Conservation (phyloP, 2,113 vertebrate species). For the Antennarius striatus region DNA sequence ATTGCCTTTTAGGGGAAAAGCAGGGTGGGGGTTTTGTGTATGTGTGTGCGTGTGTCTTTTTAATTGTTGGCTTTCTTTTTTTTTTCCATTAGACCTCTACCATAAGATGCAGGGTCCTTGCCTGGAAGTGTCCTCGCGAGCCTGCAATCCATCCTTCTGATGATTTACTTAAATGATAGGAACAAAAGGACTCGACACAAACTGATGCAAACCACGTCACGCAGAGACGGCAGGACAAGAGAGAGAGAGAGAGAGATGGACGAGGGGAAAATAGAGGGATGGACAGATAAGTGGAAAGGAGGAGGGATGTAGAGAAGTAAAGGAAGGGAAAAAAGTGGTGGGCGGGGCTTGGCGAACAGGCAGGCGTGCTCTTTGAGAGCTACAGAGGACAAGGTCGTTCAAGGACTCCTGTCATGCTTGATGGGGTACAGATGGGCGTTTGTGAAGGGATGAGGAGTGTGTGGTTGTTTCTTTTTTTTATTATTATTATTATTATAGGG, state of each 20-base stretch:
- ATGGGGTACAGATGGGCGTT: slow-evolving; percentile 30
- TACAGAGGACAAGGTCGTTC: slow-evolving; percentile 65
- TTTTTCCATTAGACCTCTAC: slow-evolving; percentile 15
- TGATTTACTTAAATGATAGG: slow-evolving; percentile 43
- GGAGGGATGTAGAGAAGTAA: slow-evolving; percentile 7
- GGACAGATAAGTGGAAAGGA: slow-evolving; percentile 46
- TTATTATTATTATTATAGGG: not conserved
- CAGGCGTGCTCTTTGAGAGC: slow-evolving; percentile 44
- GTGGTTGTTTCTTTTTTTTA: not conserved
- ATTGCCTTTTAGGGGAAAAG: slow-evolving; percentile 66
- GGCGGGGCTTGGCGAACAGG: slow-evolving; percentile 52
- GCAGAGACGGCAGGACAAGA: slow-evolving; percentile 30
- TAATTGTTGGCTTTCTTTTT: slow-evolving; percentile 20
- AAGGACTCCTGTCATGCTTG: slow-evolving; percentile 63
- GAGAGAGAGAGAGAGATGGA: slow-evolving; percentile 23
- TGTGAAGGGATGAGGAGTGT: slow-evolving; percentile 25
- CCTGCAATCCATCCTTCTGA: slow-evolving; percentile 40
- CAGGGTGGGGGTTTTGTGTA: not conserved
- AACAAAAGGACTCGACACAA: slow-evolving; percentile 50
- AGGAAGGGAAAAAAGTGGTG: slow-evolving; percentile 22
- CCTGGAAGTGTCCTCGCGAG: slow-evolving; percentile 12
- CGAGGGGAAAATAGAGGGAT: slow-evolving; percentile 36
- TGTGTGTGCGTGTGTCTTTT: not conserved
- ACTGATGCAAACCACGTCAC: slow-evolving; percentile 60
- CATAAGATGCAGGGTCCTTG: not conserved